Evolutionary conservation across 2,797 vertebrate genomes (phyloP), one percentile per base, ranked within the genome.

Genomic region (Clarias pachynema): DNA sequence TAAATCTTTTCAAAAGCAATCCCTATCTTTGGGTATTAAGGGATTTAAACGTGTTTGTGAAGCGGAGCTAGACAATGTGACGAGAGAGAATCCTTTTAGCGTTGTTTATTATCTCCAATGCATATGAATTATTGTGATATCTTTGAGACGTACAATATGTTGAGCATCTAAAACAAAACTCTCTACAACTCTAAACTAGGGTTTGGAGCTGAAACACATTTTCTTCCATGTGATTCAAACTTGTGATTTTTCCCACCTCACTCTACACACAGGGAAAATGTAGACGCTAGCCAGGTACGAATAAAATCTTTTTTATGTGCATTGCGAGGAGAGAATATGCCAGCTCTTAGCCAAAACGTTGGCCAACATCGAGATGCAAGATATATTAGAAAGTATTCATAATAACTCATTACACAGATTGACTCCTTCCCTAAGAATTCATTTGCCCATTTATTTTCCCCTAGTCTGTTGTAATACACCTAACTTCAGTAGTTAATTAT

Each of bases 41-140:
- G 60, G 85, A 81, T 89, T 80, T 83, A 57, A 88, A 86, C 83
- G 85, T 66, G 85, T 81, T 86, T 81, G 77, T 44, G 83, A 78
- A 62, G 79, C 37, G 70, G 80, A 80, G 84, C 86, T 83, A 84
- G 82, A 87, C 53, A 82, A 75, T 78, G 81, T 44, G 31, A 78
- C 75, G 31, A 37, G 53, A 82, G 72, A 66, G 16, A 86, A 8
- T 69, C 24, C 68, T 49, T 81, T 84, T 31, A 83, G 53, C n/a
- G 56, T 56, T 70, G 53, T 53, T 53, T 53, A 53, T 53, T 53
- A 53, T 53, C 49, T 53, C 49, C 12, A 53, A 53, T 53, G 49
- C 49, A 14, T 3, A 53, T 14, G 49, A 53, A 53, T 37, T 40
- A 22, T 37, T 37, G 18, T 69, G 34, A 37, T 24, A 44, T 15